Base-by-base conservation (phyloP, 2,888 invertebrate genomes). In the Euclidia mi region DNA sequence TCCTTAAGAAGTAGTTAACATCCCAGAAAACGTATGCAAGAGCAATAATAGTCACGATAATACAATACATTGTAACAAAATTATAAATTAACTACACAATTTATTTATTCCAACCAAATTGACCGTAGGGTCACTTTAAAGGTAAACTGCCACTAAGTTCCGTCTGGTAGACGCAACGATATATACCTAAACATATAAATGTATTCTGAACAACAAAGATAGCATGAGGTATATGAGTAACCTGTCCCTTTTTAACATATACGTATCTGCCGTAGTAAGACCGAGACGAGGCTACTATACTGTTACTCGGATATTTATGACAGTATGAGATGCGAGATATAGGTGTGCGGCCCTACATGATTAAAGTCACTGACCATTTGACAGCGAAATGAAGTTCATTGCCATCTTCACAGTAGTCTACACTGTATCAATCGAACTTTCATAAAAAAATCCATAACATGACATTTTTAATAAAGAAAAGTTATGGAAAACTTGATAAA, bases 1-100 rank as follows among this genome's bases (percentile, higher is more conserved):
- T 95, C 68, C 97, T 95, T 18, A 97, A 81, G 77, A 97, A 98
- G 76, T 98, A 98, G 82, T 97, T 97, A 1, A 97, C 96, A 87
- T 98, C 98, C 93, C 97, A 97, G 51, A 96, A 94, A 12, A 97
- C 88, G 79, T 97, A 97, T 28, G 97, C 87, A 28, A 97, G 81
- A 7, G 94, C 91, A 50, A 96, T 75, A 20, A 92, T 67, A 0
- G 88, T 78, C 34, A 82, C 84, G 63, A 92, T 68, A 37, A 90
- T 68, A 73, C 91, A 91, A 69, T 83, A 91, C 94, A 94, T 94
- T 71, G 62, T 81, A 50, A 20, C 47, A 46, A 48, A 37, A 20
- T 44, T 15, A 12, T 34, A 35, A 44, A 42, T 25, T 17, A 45
- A 44, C 10, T 15, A 50, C 6, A 12, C 15, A 25, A 4, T 6